Base-by-base conservation (phyloP, 2,888 invertebrate species). In the Kryphioiulus occultus region DNA sequence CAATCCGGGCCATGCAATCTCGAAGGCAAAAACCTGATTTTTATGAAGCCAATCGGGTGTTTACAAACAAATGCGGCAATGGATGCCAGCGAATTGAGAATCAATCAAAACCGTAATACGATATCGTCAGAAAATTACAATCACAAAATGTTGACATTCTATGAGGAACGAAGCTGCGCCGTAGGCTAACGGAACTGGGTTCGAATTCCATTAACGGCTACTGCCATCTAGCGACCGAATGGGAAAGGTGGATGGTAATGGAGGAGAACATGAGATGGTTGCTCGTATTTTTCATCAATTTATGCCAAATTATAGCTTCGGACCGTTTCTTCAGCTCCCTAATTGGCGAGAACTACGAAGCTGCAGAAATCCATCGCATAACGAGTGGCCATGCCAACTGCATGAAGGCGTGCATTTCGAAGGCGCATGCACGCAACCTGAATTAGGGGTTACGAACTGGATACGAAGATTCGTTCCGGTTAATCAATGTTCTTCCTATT, bases 231-330 rank as follows among this genome's bases (percentile, higher is more conserved):
- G n/a, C n/a, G n/a, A n/a, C n/a, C n/a, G n/a, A n/a, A n/a, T n/a
- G n/a, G 17, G 17, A 47, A 4, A 59, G 19, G 19, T 19, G n/a
- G 19, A 59, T 59, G 59, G 4, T 59, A 59, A 59, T n/a, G n/a
- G 59, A 59, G 59, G n/a, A 19, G 59, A n/a, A n/a, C 19, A 59
- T n/a, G 19, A n/a, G n/a, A 47, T 3, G 47, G 47, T 47, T 47
- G 12, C 47, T 59, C 59, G n/a, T 59, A n/a, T 59, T 59, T 59
- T n/a, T 59, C n/a, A 59, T 59, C 59, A 59, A 59, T 59, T n/a
- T n/a, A 19, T 59, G n/a, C n/a, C 19, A n/a, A 59, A 59, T 59
- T 59, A 59, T 59, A 59, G 59, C 59, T 59, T 59, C 19, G 59
- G 59, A 59, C n/a, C n/a, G 19, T 59, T n/a, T 19, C 59, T 19